Evolutionary conservation across 2,888 invertebrate genomes (phyloP), one percentile per base, ranked within the genome.

Genomic region (Emmelina monodactyla): DNA sequence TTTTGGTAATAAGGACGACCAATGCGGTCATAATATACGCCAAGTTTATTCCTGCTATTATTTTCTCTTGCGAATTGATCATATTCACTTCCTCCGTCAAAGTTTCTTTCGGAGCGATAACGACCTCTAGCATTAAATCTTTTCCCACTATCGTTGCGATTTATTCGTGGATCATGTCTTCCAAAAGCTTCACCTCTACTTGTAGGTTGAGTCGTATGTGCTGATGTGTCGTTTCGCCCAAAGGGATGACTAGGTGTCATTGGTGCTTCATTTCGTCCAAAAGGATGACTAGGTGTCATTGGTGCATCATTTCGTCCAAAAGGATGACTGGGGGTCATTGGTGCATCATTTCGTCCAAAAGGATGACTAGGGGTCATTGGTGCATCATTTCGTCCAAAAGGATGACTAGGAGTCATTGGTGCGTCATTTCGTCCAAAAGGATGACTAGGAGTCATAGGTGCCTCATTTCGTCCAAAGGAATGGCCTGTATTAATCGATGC

Each of bases 401-500:
- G 44, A 44, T 55, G 55, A 29, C 30, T 45, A 5, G 61, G 57
- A 1, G 64, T 61, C 2, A 44, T 11, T 0, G 57, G 55, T 14
- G 50, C 47, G 7, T 69, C 69, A n/a, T 44, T 42, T 41, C 62
- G 52, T 2, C 64, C 62, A 42, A 62, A 66, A 3, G 55, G 41
- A 41, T 60, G 58, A 32, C 38, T 62, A 2, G 66, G 63, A 2
- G 64, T 62, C 16, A 47, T 22, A 9, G 62, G 50, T 28, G 45
- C 45, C 22, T 61, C 57, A 2, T 40, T 28, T 38, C 55, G 46
- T 7, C 52, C 55, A 34, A 49, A 52, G 7, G 47, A 35, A 31
- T 45, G 51, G 16, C 37, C 49, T 2, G 57, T 53, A 1, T 52
- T 50, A 16, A 43, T 31, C 14, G 44, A 46, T 34, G 39, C 29